Evolutionary conservation across 2,888 invertebrate genomes (phyloP).

Genomic region (Phyllotreta cruciferae): DNA sequence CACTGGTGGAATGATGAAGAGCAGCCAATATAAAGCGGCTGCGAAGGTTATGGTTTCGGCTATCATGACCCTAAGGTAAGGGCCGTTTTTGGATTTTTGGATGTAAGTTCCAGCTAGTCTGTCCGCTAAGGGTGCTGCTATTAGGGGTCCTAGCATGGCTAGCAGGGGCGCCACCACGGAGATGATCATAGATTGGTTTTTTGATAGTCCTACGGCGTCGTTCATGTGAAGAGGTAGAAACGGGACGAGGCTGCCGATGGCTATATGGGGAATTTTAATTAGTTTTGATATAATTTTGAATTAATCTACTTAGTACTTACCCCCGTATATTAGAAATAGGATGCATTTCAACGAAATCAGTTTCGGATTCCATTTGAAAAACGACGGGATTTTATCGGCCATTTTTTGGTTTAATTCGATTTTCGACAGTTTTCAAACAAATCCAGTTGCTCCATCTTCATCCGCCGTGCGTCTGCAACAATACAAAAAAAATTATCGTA

Average conservation of each 20-base stretch:
- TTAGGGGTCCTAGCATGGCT: slow-evolving; percentile 78
- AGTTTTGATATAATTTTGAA: neutral
- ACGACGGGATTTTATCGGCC: slow-evolving; percentile 28
- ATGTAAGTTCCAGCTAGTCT: slow-evolving; percentile 64
- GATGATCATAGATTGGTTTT: slow-evolving; percentile 77
- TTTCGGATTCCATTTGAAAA: slow-evolving; percentile 67
- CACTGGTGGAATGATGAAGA: slow-evolving; percentile 73
- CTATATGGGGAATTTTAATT: too few species aligned
- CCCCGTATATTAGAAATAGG: slow-evolving; percentile 81
- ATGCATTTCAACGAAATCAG: slow-evolving; percentile 81
- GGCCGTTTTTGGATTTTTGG: slow-evolving; percentile 63
- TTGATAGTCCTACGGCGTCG: slow-evolving; percentile 72
- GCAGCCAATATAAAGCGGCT: slow-evolving; percentile 72
- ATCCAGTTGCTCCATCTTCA: too few species aligned
- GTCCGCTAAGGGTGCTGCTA: slow-evolving; percentile 82
- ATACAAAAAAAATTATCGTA: too few species aligned
- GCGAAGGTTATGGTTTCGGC: slow-evolving; percentile 72
- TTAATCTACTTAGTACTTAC: slow-evolving; percentile 65
- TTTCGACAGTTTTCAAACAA: too few species aligned
- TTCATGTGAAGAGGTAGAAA: slow-evolving; percentile 82
- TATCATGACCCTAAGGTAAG: slow-evolving; percentile 72
- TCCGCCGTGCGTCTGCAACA: too few species aligned
- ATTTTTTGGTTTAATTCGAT: slow-evolving; percentile 48
- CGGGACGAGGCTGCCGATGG: slow-evolving; percentile 81
- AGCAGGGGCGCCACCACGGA: slow-evolving; percentile 81